Percentiles rank a stretch among this genome's conserved stretches.
These are phyloP conservation scores for Xanthostigma xanthostigma DNA, from an alignment of 2,888 invertebrate genomes.

Conservation along the genomic window DNA sequence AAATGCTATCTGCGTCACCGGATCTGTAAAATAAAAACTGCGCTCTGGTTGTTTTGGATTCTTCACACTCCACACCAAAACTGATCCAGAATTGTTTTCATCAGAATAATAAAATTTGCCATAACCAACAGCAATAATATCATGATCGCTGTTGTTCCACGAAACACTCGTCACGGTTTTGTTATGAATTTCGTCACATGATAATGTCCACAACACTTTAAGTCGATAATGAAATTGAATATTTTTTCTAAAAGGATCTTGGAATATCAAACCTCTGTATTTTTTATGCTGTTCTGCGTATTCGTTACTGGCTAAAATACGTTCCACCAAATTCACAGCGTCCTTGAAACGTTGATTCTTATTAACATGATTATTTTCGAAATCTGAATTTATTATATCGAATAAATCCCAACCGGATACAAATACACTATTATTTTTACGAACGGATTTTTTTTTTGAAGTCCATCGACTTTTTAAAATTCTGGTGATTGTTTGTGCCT, in stretches of 20 bases:
- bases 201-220: slow-evolving; percentile 51
- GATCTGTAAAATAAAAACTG: slow-evolving; percentile 41
- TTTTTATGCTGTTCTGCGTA: slow-evolving; percentile 51
- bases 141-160: slow-evolving; percentile 51
- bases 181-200: slow-evolving; percentile 32
- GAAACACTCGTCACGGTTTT: slow-evolving; percentile 45
- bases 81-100: slow-evolving; percentile 38
- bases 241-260: slow-evolving; percentile 45
- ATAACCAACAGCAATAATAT: slow-evolving; percentile 61
- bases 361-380: slow-evolving; percentile 23
- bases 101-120: slow-evolving; percentile 48
- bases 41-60: slow-evolving; percentile 67
- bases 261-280: slow-evolving; percentile 47
- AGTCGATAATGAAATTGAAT: slow-evolving; percentile 51
- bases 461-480: slow-evolving; percentile 50
- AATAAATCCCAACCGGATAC: slow-evolving; percentile 68
- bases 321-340: slow-evolving; percentile 48
- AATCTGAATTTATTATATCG: slow-evolving; percentile 41
- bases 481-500: slow-evolving; percentile 49
- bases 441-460: slow-evolving; percentile 36
- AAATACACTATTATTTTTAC: slow-evolving; percentile 41
- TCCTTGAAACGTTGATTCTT: slow-evolving; percentile 35
- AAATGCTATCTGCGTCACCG: slow-evolving; percentile 56
- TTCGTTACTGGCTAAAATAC: slow-evolving; percentile 54
- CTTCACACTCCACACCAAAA: slow-evolving; percentile 67